Percentiles rank a stretch among this genome's conserved stretches.
Evolutionary conservation across 2,113 vertebrate species (phyloP).

Genomic region (Origma solitaria): DNA sequence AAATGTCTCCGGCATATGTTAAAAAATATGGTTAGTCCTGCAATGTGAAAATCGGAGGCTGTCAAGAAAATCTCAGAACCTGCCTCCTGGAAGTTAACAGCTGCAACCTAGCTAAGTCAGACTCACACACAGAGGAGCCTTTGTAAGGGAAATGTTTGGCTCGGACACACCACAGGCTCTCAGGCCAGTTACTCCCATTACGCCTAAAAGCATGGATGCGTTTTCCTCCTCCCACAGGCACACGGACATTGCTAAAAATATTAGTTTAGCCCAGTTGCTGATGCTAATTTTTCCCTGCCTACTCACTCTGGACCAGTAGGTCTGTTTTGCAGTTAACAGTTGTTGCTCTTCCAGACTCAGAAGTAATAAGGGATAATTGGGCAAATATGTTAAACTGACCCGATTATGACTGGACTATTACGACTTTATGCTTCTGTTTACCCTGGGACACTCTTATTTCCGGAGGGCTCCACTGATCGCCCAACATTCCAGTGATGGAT

Average conservation of each 20-base stretch:
- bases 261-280: not conserved
- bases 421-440: constrained; percentile 10
- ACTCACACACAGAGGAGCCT: not conserved
- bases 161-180: not conserved
- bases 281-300: not conserved
- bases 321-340: not conserved
- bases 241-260: not conserved
- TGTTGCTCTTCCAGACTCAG: not conserved
- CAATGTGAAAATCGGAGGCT: not conserved
- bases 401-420: not conserved
- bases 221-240: not conserved
- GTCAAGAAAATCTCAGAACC: not conserved
- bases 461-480: not conserved
- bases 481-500: not conserved
- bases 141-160: not conserved
- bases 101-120: not conserved
- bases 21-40: not conserved
- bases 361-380: constrained; percentile 16
- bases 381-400: constrained; percentile 14
- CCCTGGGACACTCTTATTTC: not conserved
- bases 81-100: not conserved
- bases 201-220: not conserved
- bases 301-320: not conserved
- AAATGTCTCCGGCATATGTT: not conserved
- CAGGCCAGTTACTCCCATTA: not conserved